phyloP scores from a whole-genome alignment of 64 coral and sea anemone genomes.

The Actinia tenebrosa region DNA sequence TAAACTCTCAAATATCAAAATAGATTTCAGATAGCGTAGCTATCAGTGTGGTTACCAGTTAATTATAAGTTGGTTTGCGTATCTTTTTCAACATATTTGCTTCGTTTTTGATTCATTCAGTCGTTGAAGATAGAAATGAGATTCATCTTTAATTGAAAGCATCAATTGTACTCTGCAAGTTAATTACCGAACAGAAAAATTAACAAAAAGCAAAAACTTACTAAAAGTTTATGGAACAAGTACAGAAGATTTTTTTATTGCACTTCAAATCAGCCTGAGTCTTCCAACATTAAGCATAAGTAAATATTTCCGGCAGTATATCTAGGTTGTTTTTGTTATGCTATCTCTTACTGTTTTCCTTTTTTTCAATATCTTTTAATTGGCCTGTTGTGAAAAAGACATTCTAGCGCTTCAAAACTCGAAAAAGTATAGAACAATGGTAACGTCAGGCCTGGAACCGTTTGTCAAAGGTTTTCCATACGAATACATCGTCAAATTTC shows the following conservation, averaged over 20 bases:
- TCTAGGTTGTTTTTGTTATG: background rate
- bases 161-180: background rate
- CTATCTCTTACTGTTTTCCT: background rate
- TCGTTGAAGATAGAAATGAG: slow-evolving; percentile 6
- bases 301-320: background rate
- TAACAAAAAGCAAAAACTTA: background rate
- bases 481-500: background rate
- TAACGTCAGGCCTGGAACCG: too few species aligned
- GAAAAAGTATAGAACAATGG: background rate
- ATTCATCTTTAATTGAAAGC: background rate
- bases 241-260: background rate
- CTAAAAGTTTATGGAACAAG: background rate
- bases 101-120: background rate
- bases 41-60: background rate
- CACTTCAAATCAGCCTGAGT: background rate
- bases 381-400: background rate
- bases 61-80: background rate
- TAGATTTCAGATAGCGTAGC: background rate
- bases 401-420: background rate
- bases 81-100: background rate
- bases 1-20: background rate
- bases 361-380: slow-evolving; percentile 10
- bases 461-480: too few species aligned
- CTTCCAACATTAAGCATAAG: background rate
- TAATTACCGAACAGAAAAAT: background rate